Conservation (phyloP, 30 jellyfish, hydroid and myxozoan species). For the Pelagia noctiluca region DNA sequence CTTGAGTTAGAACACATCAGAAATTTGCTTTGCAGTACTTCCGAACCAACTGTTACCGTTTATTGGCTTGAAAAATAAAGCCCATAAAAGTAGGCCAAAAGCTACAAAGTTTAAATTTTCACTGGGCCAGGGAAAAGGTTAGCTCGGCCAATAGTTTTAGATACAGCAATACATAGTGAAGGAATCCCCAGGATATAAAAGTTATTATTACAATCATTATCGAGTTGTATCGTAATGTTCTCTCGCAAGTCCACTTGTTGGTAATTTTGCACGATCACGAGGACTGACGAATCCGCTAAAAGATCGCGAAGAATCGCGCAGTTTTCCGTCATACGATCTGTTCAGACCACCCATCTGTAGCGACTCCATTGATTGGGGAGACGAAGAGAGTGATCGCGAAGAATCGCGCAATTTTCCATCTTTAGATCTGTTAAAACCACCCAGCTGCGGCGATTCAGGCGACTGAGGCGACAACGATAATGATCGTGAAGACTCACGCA, state of each 20-base stretch:
- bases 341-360: neutral
- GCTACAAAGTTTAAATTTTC: neutral
- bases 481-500: neutral
- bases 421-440: neutral
- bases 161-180: neutral
- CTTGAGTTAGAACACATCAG: too few species aligned
- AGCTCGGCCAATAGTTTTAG: neutral
- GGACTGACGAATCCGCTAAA: neutral
- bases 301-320: neutral
- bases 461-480: neutral
- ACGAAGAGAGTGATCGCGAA: too few species aligned
- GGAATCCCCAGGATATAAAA: neutral
- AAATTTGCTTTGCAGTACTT: too few species aligned
- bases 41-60: neutral
- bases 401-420: neutral
- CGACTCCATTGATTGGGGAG: too few species aligned
- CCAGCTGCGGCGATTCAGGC: neutral
- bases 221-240: neutral
- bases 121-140: neutral
- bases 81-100: neutral
- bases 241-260: neutral
- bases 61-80: neutral
- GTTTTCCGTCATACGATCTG: neutral
- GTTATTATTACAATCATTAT: neutral
- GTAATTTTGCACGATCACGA: neutral